Evolutionary conservation across 2,113 vertebrate species (phyloP).

Genomic region (Oenanthe melanoleuca): DNA sequence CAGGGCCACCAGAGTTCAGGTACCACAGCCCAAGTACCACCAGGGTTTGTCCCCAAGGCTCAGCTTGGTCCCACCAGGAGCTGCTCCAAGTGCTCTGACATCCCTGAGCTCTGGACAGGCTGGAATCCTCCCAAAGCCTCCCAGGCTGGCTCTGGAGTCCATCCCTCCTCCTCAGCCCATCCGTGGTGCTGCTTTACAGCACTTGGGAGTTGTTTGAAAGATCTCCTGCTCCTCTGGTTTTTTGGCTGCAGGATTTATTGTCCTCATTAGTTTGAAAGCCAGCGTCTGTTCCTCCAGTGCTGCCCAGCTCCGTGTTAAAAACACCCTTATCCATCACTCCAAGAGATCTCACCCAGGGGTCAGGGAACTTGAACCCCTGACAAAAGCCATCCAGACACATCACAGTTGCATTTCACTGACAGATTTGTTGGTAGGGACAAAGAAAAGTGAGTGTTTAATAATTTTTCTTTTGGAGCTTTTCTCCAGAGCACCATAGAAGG

Average conservation of each 20-base stretch:
- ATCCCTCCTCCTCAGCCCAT: background rate
- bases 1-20: no score
- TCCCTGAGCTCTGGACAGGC: background rate
- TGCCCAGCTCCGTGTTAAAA: conserved; percentile 29
- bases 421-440: conserved; percentile 1
- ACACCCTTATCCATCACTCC: conserved; percentile 59
- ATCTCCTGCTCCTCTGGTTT: background rate
- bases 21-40: background rate
- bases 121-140: background rate
- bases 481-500: background rate
- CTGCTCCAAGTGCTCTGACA: background rate
- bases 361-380: conserved; percentile 28
- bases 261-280: conserved; percentile 42
- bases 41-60: accelerated
- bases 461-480: background rate
- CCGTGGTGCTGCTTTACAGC: background rate
- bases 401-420: background rate
- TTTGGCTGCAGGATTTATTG: conserved; percentile 33
- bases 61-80: accelerated
- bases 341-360: conserved; percentile 56
- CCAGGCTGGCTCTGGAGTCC: background rate
- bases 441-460: background rate
- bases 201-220: conserved; percentile 3
- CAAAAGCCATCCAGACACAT: conserved; percentile 46
- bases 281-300: background rate